A percentile compares a stretch with the other conserved stretches of the same genome.
These are phyloP conservation scores for Drosophila fungiperda DNA, from an alignment of 2,888 invertebrate genomes.

Conservation along the genomic window DNA sequence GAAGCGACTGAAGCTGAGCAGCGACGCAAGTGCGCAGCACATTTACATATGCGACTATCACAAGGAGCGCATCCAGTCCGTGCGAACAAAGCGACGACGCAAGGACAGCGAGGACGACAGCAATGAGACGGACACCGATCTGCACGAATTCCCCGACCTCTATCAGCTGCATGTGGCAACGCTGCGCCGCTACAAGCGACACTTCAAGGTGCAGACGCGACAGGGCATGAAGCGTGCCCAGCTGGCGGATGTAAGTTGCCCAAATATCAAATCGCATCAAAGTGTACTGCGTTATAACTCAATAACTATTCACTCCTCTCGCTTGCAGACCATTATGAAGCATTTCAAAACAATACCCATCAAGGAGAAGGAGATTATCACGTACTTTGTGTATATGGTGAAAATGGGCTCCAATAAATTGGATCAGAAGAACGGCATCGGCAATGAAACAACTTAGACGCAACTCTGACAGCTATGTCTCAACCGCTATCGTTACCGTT, in stretches of 20 bases:
- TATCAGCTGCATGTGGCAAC: slow-evolving; percentile 97
- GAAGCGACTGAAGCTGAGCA: slow-evolving; percentile 93
- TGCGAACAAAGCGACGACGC: slow-evolving; percentile 95
- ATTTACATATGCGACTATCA: slow-evolving; percentile 99
- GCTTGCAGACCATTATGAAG: slow-evolving; percentile 93
- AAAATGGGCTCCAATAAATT: slow-evolving; percentile 90
- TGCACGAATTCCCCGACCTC: slow-evolving; percentile 95
- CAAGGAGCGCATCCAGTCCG: slow-evolving; percentile 97
- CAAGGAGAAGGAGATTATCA: slow-evolving; percentile 96
- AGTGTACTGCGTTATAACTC: neutral
- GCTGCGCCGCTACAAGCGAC: slow-evolving; percentile 95
- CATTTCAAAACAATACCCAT: slow-evolving; percentile 98
- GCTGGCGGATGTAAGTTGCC: slow-evolving; percentile 93
- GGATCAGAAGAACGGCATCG: slow-evolving; percentile 85
- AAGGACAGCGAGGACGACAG: slow-evolving; percentile 98
- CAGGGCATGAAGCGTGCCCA: slow-evolving; percentile 98
- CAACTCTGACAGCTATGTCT: slow-evolving; percentile 34
- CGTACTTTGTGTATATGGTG: slow-evolving; percentile 98
- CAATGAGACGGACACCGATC: slow-evolving; percentile 95
- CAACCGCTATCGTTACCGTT: slow-evolving; percentile 32
- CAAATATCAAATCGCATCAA: neutral
- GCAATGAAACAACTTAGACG: slow-evolving; percentile 82
- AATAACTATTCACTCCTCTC: slow-evolving; percentile 16
- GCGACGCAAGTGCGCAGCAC: slow-evolving; percentile 94
- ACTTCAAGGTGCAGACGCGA: slow-evolving; percentile 95